These are phyloP conservation scores for Drosophila quasianomalipes DNA, from an alignment of 2,888 invertebrate species.

Conservation along the genomic window DNA sequence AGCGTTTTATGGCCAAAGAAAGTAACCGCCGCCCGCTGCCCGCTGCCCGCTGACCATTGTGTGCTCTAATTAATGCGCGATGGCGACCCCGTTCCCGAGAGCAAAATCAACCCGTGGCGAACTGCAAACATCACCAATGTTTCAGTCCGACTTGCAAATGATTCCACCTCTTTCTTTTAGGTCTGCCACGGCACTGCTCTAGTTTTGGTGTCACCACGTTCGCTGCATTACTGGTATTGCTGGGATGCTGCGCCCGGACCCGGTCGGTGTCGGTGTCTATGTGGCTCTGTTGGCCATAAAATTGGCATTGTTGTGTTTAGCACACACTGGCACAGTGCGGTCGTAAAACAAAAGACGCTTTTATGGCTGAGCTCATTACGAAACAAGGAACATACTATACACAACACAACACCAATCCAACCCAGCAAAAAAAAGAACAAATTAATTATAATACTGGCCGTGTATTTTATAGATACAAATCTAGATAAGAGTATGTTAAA, in stretches of 20 bases:
- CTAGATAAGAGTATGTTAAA: not conserved
- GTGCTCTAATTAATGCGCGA: constrained; percentile 75
- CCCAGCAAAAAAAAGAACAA: constrained; percentile 1
- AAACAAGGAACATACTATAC: constrained; percentile 61
- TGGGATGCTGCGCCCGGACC: constrained; percentile 41
- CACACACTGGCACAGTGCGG: constrained; percentile 82
- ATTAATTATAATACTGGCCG: constrained; percentile 14
- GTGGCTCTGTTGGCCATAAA: constrained; percentile 67
- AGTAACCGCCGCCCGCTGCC: constrained; percentile 50
- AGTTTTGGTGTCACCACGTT: constrained; percentile 68
- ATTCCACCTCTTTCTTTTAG: constrained; percentile 37
- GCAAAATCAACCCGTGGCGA: constrained; percentile 49
- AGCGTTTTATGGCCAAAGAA: constrained; percentile 66
- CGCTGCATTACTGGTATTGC: constrained; percentile 15
- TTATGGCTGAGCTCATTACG: constrained; percentile 77
- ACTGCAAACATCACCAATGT: constrained; percentile 51
- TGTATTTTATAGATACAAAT: constrained; percentile 23
- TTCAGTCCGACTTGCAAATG: constrained; percentile 51
- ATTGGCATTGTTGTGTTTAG: constrained; percentile 76
- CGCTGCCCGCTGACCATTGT: constrained; percentile 54
- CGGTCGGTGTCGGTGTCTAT: constrained; percentile 44
- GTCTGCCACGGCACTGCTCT: constrained; percentile 58
- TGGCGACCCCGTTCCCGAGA: constrained; percentile 58
- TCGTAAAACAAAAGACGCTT: constrained; percentile 83
- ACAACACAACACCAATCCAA: constrained; percentile 34